Evolutionary conservation across 1,140 invertebrate species (phyloP).

Genomic region (Habropoda laboriosa): DNA sequence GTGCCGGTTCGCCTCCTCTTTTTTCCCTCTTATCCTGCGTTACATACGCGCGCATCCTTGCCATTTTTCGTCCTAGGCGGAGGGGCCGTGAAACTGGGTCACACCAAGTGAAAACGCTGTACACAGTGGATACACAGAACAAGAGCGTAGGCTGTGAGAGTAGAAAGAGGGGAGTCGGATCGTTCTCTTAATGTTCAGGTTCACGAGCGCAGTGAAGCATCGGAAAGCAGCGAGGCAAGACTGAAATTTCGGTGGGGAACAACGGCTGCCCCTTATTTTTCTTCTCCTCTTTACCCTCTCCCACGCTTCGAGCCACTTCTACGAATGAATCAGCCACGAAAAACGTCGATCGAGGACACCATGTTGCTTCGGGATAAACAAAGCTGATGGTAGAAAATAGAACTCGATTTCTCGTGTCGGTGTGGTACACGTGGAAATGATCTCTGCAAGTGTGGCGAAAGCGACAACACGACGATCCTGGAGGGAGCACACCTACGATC

Average conservation of each 20-base stretch:
- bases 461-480: conserved; percentile 54
- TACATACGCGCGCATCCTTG: conserved; percentile 47
- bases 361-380: no score
- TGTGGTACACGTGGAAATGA: not conserved
- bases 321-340: no score
- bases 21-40: conserved; percentile 34
- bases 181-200: conserved; percentile 8
- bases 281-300: not conserved
- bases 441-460: conserved; percentile 67
- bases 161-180: conserved; percentile 4
- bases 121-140: conserved; percentile 59
- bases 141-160: conserved; percentile 39
- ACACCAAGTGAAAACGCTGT: conserved; percentile 72
- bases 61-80: conserved; percentile 51
- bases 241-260: conserved; percentile 27
- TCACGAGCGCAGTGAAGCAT: conserved; percentile 30
- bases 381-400: no score
- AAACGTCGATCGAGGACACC: no score
- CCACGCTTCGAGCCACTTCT: not conserved
- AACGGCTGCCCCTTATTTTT: no score
- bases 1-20: conserved; percentile 17
- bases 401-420: no score
- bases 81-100: conserved; percentile 62
- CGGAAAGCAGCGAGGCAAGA: conserved; percentile 25
- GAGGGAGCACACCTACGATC: not conserved